Evolutionary conservation across 2,113 vertebrate species (phyloP).

Genomic region (Malurus alboscapulatus): DNA sequence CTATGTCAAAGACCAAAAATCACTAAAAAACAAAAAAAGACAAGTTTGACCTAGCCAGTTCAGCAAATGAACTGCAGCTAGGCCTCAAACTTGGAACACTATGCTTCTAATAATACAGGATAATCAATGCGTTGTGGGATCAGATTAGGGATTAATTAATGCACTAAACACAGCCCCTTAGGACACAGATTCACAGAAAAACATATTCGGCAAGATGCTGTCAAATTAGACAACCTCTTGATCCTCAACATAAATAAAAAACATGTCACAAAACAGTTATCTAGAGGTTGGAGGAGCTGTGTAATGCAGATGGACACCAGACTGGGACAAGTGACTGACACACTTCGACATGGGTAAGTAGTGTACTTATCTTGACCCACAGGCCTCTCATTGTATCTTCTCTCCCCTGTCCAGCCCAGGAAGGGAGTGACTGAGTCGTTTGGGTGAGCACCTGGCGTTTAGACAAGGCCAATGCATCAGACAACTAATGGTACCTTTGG

Average conservation of each 20-base stretch:
- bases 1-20: background rate
- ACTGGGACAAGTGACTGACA: background rate
- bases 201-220: background rate
- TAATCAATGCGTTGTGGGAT: background rate
- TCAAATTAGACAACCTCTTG: background rate
- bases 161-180: background rate
- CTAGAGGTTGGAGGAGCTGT: background rate
- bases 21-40: background rate
- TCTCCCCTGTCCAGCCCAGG: background rate
- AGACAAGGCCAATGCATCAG: background rate
- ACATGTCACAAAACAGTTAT: background rate
- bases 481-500: background rate
- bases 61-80: background rate
- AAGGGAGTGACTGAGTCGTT: background rate
- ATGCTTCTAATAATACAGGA: background rate
- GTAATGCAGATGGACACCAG: background rate
- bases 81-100: background rate
- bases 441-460: accelerated
- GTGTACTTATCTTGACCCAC: background rate
- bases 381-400: background rate
- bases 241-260: background rate
- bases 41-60: background rate
- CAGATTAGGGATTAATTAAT: background rate
- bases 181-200: background rate
- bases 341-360: accelerated